Evolutionary conservation across 2,888 invertebrate genomes (phyloP).

Genomic region (Isoperla grammatica): DNA sequence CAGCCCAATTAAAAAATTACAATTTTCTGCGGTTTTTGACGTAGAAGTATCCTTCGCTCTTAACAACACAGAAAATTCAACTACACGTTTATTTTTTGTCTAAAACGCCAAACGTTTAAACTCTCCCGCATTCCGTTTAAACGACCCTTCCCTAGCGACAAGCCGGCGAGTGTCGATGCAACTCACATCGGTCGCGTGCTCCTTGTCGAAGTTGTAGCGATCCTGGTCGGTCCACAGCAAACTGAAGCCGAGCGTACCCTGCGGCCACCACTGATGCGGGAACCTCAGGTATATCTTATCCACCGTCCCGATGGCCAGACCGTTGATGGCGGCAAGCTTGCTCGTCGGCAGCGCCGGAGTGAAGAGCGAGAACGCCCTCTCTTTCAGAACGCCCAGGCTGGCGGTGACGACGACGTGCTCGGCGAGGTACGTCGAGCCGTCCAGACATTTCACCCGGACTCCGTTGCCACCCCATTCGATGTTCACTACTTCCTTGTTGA

Average conservation of each 20-base stretch:
- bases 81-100: too few species aligned
- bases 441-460: constrained; percentile 47
- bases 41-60: too few species aligned
- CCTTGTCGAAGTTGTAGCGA: constrained; percentile 39
- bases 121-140: too few species aligned
- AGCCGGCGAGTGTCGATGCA: too few species aligned
- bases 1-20: too few species aligned
- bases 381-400: constrained; percentile 64
- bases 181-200: background rate
- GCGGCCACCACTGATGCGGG: constrained; percentile 58
- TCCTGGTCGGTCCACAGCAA: constrained; percentile 55
- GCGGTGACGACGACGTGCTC: constrained; percentile 62
- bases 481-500: constrained; percentile 43
- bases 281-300: constrained; percentile 64
- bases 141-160: too few species aligned
- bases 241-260: constrained; percentile 49
- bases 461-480: constrained; percentile 30
- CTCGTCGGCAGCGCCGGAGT: constrained; percentile 49
- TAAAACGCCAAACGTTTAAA: too few species aligned
- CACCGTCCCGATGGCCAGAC: constrained; percentile 57
- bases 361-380: constrained; percentile 49
- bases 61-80: too few species aligned
- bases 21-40: too few species aligned
- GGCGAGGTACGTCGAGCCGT: constrained; percentile 50
- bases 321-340: constrained; percentile 53